Evolutionary conservation across 1,140 invertebrate genomes (phyloP).

Genomic region (Cephus cinctus): DNA sequence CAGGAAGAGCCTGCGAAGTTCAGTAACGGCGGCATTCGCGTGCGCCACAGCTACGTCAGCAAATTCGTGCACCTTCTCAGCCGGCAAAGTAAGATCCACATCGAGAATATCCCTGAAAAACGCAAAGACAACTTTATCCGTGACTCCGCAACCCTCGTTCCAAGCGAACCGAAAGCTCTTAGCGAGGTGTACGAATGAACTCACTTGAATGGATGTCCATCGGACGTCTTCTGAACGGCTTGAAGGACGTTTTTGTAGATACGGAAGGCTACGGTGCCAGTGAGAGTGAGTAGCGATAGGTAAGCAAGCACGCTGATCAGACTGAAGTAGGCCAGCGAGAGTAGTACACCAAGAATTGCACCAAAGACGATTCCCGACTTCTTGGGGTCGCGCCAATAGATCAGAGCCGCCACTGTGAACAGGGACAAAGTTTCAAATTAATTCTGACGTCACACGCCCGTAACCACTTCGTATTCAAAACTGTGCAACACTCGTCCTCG

Average conservation of each 20-base stretch:
- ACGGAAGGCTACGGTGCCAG: slow-evolving; percentile 86
- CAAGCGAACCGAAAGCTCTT: neutral
- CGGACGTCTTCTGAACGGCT: slow-evolving; percentile 94
- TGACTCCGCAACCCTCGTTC: neutral
- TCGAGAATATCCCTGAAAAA: slow-evolving; percentile 81
- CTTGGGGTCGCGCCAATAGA: slow-evolving; percentile 96
- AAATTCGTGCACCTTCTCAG: slow-evolving; percentile 85
- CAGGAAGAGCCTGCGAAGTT: slow-evolving; percentile 89
- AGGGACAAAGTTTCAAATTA: slow-evolving; percentile 33
- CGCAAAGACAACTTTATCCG: slow-evolving; percentile 16
- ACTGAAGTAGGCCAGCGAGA: slow-evolving; percentile 92
- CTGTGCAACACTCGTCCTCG: no score
- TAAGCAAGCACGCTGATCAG: slow-evolving; percentile 95
- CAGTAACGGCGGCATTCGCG: slow-evolving; percentile 73
- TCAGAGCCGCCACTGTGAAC: slow-evolving; percentile 87
- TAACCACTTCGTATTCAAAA: no score
- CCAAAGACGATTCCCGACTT: slow-evolving; percentile 92
- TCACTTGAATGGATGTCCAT: slow-evolving; percentile 97
- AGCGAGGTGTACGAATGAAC: slow-evolving; percentile 33
- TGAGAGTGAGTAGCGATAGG: slow-evolving; percentile 78
- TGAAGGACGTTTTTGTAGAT: slow-evolving; percentile 95
- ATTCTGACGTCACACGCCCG: no score
- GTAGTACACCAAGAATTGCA: slow-evolving; percentile 77
- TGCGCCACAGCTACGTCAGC: slow-evolving; percentile 82
- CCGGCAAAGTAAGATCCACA: slow-evolving; percentile 78